Evolutionary conservation across 2,888 invertebrate species (phyloP).

Genomic region (Microctonus aethiopoides): DNA sequence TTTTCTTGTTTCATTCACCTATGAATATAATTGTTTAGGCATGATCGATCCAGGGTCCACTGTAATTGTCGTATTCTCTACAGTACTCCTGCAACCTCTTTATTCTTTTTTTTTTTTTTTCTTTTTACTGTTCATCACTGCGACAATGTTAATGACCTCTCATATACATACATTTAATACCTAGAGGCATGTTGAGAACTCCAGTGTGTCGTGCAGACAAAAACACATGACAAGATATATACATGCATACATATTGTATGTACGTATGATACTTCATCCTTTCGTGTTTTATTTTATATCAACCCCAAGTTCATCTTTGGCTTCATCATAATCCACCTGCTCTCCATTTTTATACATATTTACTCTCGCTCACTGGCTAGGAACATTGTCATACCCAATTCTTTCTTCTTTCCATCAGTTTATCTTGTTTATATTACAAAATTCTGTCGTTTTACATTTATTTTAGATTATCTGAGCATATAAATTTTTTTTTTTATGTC

Average conservation of each 20-base stretch:
- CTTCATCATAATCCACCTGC: slow-evolving; percentile 24
- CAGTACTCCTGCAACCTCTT: neutral
- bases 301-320: slow-evolving; percentile 30
- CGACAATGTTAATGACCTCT: slow-evolving; percentile 53
- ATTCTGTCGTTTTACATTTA: neutral
- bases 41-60: slow-evolving; percentile 13
- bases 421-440: neutral
- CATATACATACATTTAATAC: too few relatives aligned
- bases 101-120: slow-evolving; percentile 23
- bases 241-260: slow-evolving; percentile 24
- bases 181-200: slow-evolving; percentile 42
- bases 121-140: slow-evolving; percentile 30
- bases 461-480: neutral
- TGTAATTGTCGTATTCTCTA: neutral
- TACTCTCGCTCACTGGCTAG: too few relatives aligned
- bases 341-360: too few relatives aligned
- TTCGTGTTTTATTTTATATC: slow-evolving; percentile 6
- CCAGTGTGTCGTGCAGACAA: slow-evolving; percentile 36
- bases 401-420: slow-evolving; percentile 28
- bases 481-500: neutral
- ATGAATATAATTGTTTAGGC: neutral
- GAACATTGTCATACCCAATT: too few relatives aligned
- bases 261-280: slow-evolving; percentile 31
- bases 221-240: slow-evolving; percentile 32
- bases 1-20: too few relatives aligned